Conservation (phyloP, 2,888 invertebrate species). For the Odontocolon sp. region DNA sequence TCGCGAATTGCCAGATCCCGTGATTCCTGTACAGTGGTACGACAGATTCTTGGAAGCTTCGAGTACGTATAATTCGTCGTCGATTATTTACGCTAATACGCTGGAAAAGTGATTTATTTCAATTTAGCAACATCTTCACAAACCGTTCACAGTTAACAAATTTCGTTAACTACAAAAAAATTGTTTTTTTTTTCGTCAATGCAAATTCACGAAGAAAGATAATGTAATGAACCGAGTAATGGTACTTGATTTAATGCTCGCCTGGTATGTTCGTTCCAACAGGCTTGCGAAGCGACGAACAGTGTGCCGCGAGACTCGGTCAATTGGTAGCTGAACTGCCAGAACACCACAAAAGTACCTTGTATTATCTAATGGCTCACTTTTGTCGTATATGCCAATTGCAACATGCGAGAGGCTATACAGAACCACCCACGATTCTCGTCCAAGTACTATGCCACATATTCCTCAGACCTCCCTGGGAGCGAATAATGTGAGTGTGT, state of each 20-base stretch:
- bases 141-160: too few relatives aligned
- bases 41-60: conserved; percentile 86
- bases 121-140: too few relatives aligned
- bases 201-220: too few relatives aligned
- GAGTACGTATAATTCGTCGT: conserved; percentile 73
- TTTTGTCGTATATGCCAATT: conserved; percentile 87
- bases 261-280: background rate
- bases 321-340: conserved; percentile 85
- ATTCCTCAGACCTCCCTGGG: conserved; percentile 89
- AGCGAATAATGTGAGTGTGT: conserved; percentile 86
- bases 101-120: background rate
- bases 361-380: conserved; percentile 87
- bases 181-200: too few relatives aligned
- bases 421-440: conserved; percentile 86
- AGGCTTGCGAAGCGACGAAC: conserved; percentile 83
- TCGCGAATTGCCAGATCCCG: conserved; percentile 88
- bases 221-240: conserved; percentile 7
- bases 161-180: too few relatives aligned
- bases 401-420: conserved; percentile 85
- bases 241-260: background rate
- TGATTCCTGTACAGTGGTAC: conserved; percentile 89
- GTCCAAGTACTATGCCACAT: conserved; percentile 88
- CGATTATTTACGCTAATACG: background rate
- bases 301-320: conserved; percentile 82
- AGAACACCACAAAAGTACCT: conserved; percentile 84